Conservation (phyloP, 2,888 invertebrate genomes). For the Polietes domitor region DNA sequence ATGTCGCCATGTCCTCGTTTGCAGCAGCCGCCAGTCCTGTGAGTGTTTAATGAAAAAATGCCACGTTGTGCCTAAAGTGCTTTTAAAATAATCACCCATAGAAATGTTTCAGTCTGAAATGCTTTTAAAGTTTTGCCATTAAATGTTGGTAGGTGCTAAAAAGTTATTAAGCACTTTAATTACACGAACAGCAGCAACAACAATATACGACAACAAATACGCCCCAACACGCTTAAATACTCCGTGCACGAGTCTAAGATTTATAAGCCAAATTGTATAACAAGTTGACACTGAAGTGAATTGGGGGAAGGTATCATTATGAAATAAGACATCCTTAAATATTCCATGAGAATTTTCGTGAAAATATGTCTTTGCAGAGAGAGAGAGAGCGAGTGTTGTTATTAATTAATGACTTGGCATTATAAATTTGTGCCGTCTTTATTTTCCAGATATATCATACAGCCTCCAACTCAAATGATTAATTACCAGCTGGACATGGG, state of each 20-base stretch:
- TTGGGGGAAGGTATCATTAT: too few species aligned
- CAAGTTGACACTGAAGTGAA: background rate
- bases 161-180: constrained; percentile 56
- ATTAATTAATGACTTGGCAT: background rate
- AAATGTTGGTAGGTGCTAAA: constrained; percentile 49
- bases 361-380: background rate
- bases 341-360: background rate
- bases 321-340: too few species aligned
- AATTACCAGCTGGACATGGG: background rate
- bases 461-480: too few species aligned
- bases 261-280: constrained; percentile 12
- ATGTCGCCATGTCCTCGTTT: background rate
- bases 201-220: background rate
- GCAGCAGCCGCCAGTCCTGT: background rate
- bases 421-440: background rate
- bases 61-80: constrained; percentile 41
- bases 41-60: constrained; percentile 23
- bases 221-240: background rate
- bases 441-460: too few species aligned
- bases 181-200: constrained; percentile 8
- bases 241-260: background rate
- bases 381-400: background rate
- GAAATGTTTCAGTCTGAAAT: constrained; percentile 41
- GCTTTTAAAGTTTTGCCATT: constrained; percentile 51
- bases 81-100: constrained; percentile 48